Evolutionary conservation across 2,888 invertebrate species (phyloP).

Genomic region (Shargacucullia verbasci): DNA sequence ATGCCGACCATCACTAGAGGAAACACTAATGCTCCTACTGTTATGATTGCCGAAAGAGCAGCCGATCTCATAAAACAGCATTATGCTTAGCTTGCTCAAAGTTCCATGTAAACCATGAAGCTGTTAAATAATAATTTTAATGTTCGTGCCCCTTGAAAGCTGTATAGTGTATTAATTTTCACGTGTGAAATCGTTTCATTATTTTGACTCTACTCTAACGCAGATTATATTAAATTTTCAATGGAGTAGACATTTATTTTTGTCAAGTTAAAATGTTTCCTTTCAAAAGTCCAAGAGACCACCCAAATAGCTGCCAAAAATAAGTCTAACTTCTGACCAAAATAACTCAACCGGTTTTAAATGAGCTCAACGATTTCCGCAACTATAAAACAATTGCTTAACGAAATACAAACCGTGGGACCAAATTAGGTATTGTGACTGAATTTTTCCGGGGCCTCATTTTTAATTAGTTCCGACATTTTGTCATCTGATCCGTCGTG

Average conservation of each 20-base stretch:
- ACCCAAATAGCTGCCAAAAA: slow-evolving; percentile 31
- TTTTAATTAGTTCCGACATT: slow-evolving; percentile 63
- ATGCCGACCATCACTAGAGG: slow-evolving; percentile 93
- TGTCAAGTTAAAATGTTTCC: background rate
- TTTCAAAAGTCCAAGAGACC: slow-evolving; percentile 22
- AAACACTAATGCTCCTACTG: slow-evolving; percentile 92
- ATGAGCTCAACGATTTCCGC: background rate
- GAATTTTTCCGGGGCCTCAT: slow-evolving; percentile 27
- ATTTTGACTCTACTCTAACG: too few relatives aligned
- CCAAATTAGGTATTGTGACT: slow-evolving; percentile 15
- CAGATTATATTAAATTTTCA: background rate
- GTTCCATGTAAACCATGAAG: too few relatives aligned
- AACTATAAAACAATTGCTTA: slow-evolving; percentile 17
- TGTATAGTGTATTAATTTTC: too few relatives aligned
- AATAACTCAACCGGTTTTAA: slow-evolving; percentile 12
- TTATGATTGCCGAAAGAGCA: slow-evolving; percentile 92
- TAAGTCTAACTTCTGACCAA: slow-evolving; percentile 12
- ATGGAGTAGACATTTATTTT: slow-evolving; percentile 6
- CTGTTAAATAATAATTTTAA: too few relatives aligned
- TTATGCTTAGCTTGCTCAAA: slow-evolving; percentile 2
- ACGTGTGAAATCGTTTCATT: too few relatives aligned
- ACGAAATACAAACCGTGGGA: slow-evolving; percentile 14
- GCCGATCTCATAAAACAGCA: slow-evolving; percentile 56
- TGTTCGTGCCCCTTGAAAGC: too few relatives aligned
- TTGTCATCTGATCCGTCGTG: slow-evolving; percentile 47